These are phyloP conservation scores for Parasteatoda lunata DNA, from an alignment of 2,888 invertebrate genomes.

Conservation along the genomic window DNA sequence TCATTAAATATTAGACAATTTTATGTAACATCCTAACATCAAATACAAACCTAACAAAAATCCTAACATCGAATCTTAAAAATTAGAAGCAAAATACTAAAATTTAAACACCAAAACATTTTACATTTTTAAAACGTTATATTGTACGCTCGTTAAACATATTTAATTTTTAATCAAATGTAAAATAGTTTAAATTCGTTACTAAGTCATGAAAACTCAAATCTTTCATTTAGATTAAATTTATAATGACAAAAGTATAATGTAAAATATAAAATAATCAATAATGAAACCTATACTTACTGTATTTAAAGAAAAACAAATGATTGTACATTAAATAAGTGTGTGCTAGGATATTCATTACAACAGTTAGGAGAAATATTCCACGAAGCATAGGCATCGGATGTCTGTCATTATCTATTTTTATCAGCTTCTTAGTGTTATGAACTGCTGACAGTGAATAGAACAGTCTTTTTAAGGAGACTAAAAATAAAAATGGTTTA, in stretches of 20 bases:
- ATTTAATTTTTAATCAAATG: too few relatives aligned
- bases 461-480: background rate
- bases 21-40: too few relatives aligned
- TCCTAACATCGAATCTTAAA: too few relatives aligned
- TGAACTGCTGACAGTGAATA: conserved; percentile 32
- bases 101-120: too few relatives aligned
- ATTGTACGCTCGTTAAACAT: too few relatives aligned
- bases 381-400: conserved; percentile 52
- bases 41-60: too few relatives aligned
- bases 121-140: too few relatives aligned
- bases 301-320: conserved; percentile 59
- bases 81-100: too few relatives aligned
- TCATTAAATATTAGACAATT: too few relatives aligned
- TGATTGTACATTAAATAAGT: conserved; percentile 61
- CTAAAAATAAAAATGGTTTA: background rate
- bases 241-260: background rate
- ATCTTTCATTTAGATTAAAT: too few relatives aligned
- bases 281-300: conserved; percentile 23
- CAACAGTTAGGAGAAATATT: conserved; percentile 36
- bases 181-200: too few relatives aligned
- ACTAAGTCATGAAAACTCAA: too few relatives aligned
- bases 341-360: conserved; percentile 39
- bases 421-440: conserved; percentile 41
- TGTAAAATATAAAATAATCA: background rate
- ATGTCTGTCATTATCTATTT: conserved; percentile 29